Base-by-base conservation (phyloP, 2,113 vertebrate species). In the Felis chaus region DNA sequence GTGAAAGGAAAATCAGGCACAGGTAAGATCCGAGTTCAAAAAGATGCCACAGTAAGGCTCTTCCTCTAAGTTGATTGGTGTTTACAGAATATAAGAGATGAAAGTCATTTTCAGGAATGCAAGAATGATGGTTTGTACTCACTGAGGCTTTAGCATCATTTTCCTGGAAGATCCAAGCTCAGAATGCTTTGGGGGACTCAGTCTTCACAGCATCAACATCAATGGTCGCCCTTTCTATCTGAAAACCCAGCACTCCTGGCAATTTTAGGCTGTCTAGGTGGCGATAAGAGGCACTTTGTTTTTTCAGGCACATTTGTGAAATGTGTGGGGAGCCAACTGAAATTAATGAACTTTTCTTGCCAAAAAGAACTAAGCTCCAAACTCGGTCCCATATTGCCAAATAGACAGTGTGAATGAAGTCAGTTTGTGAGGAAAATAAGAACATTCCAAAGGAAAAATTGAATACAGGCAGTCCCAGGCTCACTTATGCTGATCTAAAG, bases 261-360 rank as follows among this genome's bases (percentile, higher is more conserved):
- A 36, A 31, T 0, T 10, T 5, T 14, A 18, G 0, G 63, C 65
- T 4, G 12, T 78, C 83, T 80, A 57, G 48, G 74, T 48, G 85
- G 65, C 15, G 0, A 1, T 1, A 21, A 66, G 93, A 82, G 53
- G 73, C 48, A 18, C 53, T 80, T 65, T 15, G 6, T 23, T 83
- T 69, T 79, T 39, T 33, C 79, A 29, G 66, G 91, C 45, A 66
- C 81, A 63, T 78, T 65, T 95, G 81, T 82, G 79, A 85, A 89
- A 71, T 33, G 53, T 86, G 78, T 83, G 78, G 91, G 68, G 91
- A 91, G 85, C 86, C n/a, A 91, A 96, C 84, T 39, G 93, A 97
- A 98, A 98, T 97, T 95, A 98, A 98, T 95, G 95, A 98, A 97
- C 86, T 85, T 97, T 61, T 76, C 89, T 95, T 97, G 98, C 96